Evolutionary conservation across 2,888 invertebrate species (phyloP).

Genomic region (Craniophora ligustri): DNA sequence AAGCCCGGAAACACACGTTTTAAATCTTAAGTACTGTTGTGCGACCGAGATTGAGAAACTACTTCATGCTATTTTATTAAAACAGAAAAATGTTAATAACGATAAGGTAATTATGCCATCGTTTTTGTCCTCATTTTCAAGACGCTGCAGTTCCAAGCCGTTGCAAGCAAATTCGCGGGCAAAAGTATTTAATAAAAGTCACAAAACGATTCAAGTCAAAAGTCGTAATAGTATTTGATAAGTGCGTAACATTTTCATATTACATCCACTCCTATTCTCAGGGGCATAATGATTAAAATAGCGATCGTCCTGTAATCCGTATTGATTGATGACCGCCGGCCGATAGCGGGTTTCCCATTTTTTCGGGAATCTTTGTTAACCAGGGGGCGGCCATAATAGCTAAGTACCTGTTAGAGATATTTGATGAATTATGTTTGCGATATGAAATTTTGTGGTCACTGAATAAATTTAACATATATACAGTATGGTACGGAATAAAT

Average conservation of each 20-base stretch:
- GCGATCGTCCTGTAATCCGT: constrained; percentile 71
- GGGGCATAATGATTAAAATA: constrained; percentile 78
- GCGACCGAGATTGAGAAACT: no score
- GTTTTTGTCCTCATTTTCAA: no score
- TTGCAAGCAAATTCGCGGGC: no score
- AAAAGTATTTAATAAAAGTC: no score
- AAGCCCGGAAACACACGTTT: no score
- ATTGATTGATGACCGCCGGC: constrained; percentile 82
- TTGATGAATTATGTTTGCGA: constrained; percentile 56
- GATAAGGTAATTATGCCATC: no score
- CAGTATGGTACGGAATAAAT: no score
- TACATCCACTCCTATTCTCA: constrained; percentile 52
- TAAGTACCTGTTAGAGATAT: constrained; percentile 27
- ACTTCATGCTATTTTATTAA: no score
- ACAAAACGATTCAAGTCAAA: no score
- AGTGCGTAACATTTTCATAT: constrained; percentile 22
- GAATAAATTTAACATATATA: constrained; percentile 16
- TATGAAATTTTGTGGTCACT: constrained; percentile 24
- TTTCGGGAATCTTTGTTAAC: constrained; percentile 68
- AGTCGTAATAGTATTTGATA: constrained; percentile 1
- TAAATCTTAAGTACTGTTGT: no score
- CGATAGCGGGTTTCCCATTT: constrained; percentile 74
- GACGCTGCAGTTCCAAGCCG: no score
- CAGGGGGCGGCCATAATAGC: constrained; percentile 60
- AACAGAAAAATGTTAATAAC: no score